A percentile compares a stretch with the other conserved stretches of the same genome.
These are phyloP conservation scores for Peromyscus aztecus DNA, from an alignment of 2,797 vertebrate genomes.

Conservation along the genomic window DNA sequence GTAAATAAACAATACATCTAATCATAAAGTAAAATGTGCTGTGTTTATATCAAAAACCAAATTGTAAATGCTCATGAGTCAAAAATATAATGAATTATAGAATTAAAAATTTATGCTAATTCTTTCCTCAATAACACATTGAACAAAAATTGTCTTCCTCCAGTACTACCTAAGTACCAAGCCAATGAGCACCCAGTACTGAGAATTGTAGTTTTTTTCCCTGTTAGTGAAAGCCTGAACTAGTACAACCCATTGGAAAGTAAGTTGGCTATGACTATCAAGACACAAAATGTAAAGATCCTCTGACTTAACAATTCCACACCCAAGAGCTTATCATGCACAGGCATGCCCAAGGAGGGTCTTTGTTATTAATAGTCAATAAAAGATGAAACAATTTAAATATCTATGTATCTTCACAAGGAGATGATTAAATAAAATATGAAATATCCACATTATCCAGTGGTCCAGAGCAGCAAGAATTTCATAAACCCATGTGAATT, in stretches of 20 bases:
- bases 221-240: background rate
- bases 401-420: slow-evolving; percentile 10
- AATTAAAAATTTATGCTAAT: slow-evolving; percentile 23
- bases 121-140: background rate
- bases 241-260: background rate
- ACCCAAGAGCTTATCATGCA: background rate
- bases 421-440: slow-evolving; percentile 32
- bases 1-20: slow-evolving; percentile 72
- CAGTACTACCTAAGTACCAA: background rate
- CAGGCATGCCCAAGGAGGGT: background rate
- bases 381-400: background rate
- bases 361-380: background rate
- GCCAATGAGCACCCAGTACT: background rate
- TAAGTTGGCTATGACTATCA: background rate
- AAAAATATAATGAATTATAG: slow-evolving; percentile 23
- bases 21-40: slow-evolving; percentile 44
- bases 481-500: background rate
- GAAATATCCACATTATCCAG: background rate
- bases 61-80: background rate
- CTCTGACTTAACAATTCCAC: background rate
- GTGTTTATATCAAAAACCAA: background rate
- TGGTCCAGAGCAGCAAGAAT: background rate
- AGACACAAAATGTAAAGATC: background rate
- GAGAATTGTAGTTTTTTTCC: background rate
- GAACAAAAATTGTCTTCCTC: background rate